Base-by-base conservation (phyloP, 2,797 vertebrate genomes). In the Sitta carolinensis region DNA sequence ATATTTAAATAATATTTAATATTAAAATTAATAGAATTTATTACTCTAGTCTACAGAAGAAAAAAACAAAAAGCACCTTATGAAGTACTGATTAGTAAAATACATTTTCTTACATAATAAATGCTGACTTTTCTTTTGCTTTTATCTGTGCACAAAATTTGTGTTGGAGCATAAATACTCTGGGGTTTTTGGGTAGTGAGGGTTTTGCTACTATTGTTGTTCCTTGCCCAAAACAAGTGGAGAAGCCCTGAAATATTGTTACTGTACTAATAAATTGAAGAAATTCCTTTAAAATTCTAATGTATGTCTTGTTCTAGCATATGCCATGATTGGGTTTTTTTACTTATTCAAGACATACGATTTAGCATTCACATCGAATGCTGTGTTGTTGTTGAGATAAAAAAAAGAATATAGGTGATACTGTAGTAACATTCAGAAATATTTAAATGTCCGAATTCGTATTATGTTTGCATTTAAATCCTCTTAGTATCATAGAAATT, bases 101-200 rank as follows among this genome's bases (percentile, higher is more conserved):
- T 25, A 62, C 1, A 32, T 76, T 59, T 74, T 88, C 7, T 54
- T 10, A 27, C 4, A 27, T 30, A 72, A 54, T 52, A 87, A 57
- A 34, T 30, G 3, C 10, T 87, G 47, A n/a, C 7, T 80, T 67
- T 74, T 36, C 17, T 45, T 83, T 93, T 78, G 8, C 5, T 40
- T 91, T 83, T 85, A 21, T 22, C 32, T 66, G 13, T 77, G 22
- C 7, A 43, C 8, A 85, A 64, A 63, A 78, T 47, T 27, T 54
- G 7, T 45, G 5, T 40, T 84, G 43, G 3, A 67, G 4, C 4
- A 43, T 50, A 68, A 85, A 77, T 43, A 9, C 5, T 3, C 8
- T 57, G 15, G 1, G 6, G 13, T 25, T 27, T 45, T 4, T 43
- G 76, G 5, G 1, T 47, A 12, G 2, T 22, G 7, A 3, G 0